phyloP scores from a whole-genome alignment of 2,113 vertebrate genomes.

The Percopsis transmontana region DNA sequence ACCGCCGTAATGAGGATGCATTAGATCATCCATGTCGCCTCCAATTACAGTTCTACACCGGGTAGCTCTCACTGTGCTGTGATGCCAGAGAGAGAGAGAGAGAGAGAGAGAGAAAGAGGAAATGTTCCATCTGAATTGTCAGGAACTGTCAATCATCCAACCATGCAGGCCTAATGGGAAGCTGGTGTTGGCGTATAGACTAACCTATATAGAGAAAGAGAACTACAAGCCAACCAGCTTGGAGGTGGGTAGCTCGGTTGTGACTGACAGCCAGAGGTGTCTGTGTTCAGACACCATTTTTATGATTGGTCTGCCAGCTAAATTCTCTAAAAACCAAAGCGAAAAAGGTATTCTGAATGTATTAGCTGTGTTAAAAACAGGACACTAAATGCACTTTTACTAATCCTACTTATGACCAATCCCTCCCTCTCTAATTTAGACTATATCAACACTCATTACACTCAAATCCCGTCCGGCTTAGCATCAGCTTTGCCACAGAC shows the following conservation, averaged over 20 bases:
- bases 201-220: too few relatives aligned
- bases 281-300: too few relatives aligned
- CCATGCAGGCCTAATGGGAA: too few relatives aligned
- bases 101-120: not conserved
- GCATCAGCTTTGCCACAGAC: conserved; percentile 28
- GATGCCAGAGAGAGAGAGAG: conserved; percentile 3
- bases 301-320: too few relatives aligned
- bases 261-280: too few relatives aligned
- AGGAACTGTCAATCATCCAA: too few relatives aligned
- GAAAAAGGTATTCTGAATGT: too few relatives aligned
- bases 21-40: conserved; percentile 66
- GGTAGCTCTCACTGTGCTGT: not conserved
- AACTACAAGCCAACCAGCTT: too few relatives aligned
- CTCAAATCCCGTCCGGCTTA: conserved; percentile 33
- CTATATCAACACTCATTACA: conserved; percentile 27
- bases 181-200: too few relatives aligned
- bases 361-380: conserved; percentile 6
- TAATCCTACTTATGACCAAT: conserved; percentile 30
- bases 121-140: not conserved
- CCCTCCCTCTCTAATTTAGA: conserved; percentile 10
- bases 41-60: conserved; percentile 40
- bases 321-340: too few relatives aligned
- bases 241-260: too few relatives aligned
- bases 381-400: not conserved
- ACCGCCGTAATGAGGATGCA: conserved; percentile 57